Percentiles rank a stretch among this genome's conserved stretches.
Evolutionary conservation across 92 coral and sea anemone species (phyloP).

Genomic region (Parazoanthus swiftii): DNA sequence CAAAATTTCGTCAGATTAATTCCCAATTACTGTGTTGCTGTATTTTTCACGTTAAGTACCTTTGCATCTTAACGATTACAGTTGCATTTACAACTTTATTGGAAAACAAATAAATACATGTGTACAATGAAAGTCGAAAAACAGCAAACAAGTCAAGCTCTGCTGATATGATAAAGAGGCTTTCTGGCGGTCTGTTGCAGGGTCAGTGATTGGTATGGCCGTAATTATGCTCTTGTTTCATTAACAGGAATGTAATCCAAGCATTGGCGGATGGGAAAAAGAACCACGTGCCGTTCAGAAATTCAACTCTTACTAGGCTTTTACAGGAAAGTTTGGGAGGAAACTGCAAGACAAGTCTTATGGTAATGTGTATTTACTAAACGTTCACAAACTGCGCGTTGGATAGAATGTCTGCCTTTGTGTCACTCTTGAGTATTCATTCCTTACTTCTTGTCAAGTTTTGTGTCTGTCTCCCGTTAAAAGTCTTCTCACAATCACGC

Average conservation of each 20-base stretch:
- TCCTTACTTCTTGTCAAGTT: not conserved
- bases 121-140: too few species aligned
- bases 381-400: not conserved
- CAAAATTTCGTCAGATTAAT: too few species aligned
- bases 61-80: too few species aligned
- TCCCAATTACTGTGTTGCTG: too few species aligned
- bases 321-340: conserved; percentile 98
- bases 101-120: too few species aligned
- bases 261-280: conserved; percentile 93
- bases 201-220: not conserved
- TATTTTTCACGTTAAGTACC: too few species aligned
- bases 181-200: not conserved
- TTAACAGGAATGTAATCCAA: conserved; percentile 88
- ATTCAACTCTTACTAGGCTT: conserved; percentile 91
- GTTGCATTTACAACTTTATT: too few species aligned
- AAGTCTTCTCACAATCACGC: too few species aligned
- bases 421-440: not conserved
- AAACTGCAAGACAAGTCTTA: conserved; percentile 95
- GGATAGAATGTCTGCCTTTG: not conserved
- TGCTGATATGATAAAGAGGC: not conserved
- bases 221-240: not conserved
- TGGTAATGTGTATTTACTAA: conserved; percentile 56
- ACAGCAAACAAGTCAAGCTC: too few species aligned
- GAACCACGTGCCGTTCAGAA: conserved; percentile 94
- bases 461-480: not conserved